Evolutionary conservation across 2,113 vertebrate genomes (phyloP), one percentile per base, ranked within the genome.

Genomic region (Steatornis caripensis): DNA sequence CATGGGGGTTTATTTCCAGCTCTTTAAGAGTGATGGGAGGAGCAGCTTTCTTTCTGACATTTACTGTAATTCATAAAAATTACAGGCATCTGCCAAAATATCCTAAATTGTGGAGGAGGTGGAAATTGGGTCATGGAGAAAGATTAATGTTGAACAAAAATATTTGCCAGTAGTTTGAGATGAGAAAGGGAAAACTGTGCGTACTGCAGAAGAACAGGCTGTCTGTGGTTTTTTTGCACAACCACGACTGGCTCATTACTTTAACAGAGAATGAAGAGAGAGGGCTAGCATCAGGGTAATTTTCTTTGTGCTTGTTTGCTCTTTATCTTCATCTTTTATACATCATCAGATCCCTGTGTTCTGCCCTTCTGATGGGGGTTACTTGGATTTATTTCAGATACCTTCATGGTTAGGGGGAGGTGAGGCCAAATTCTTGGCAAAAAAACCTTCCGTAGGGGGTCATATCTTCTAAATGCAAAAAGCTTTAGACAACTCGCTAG

Each of bases 21-120:
- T 46, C 49, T 95, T 91, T 77, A 58, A 83, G 74, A 72, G 39
- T 20, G 41, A 78, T 37, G 65, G 69, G 86, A 83, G 81, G 77
- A 94, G 62, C 74, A 91, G 37, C 27, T 92, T 92, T 89, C n/a
- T 49, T 93, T 89, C 17, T 96, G 93, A 91, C 86, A 95, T 84
- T 97, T 92, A 94, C 61, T 91, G 97, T 97, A 95, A 95, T 95
- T 96, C 91, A 95, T 95, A 95, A 96, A 95, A 95, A 92, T 95
- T 97, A 95, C 81, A 94, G 58, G 58, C 79, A 76, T 92, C 78
- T 95, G 84, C 84, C 81, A 95, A 94, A 95, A 94, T 92, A 96
- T 29, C 74, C 60, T 79, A 85, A 95, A 85, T 76, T 93, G 84
- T 94, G 94, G 91, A 71, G 91, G 95, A 96, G 91, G 84, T 77